These are phyloP conservation scores for Drosophila ogumai DNA, from an alignment of 1,140 invertebrate species.

Conservation along the genomic window DNA sequence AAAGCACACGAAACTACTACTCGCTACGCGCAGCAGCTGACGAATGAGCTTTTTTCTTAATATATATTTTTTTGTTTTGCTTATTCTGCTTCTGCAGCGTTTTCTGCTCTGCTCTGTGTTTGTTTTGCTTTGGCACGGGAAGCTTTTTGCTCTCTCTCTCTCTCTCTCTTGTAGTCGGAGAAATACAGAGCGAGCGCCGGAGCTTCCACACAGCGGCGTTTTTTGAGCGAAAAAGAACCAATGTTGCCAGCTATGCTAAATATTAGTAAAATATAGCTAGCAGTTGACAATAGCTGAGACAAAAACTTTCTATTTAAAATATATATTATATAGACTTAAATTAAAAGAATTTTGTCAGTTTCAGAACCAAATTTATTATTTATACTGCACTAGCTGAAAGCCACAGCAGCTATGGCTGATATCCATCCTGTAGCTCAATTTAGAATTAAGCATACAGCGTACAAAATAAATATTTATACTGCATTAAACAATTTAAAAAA, in stretches of 20 bases:
- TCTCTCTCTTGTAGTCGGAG: too few species aligned
- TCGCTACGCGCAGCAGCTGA: slow-evolving; percentile 84
- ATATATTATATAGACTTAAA: too few species aligned
- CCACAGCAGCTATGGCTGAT: too few species aligned
- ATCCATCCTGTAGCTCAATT: too few species aligned
- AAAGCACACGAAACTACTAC: slow-evolving; percentile 73
- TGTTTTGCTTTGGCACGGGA: slow-evolving; percentile 32
- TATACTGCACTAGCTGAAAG: background rate
- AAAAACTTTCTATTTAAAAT: too few species aligned
- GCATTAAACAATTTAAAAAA: background rate
- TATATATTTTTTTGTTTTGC: slow-evolving; percentile 54
- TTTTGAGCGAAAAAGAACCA: slow-evolving; percentile 24
- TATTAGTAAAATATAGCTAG: background rate
- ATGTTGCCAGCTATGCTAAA: background rate
- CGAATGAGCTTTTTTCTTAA: slow-evolving; percentile 66
- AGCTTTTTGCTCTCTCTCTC: slow-evolving; percentile 5
- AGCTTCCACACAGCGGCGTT: slow-evolving; percentile 28
- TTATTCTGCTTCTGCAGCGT: slow-evolving; percentile 34
- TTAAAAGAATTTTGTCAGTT: too few species aligned
- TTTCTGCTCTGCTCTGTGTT: slow-evolving; percentile 17
- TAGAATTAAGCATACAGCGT: too few species aligned
- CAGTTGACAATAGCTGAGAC: too few species aligned
- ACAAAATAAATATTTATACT: too few species aligned
- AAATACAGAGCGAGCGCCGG: background rate
- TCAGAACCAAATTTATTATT: background rate